Conservation (phyloP, 1,140 invertebrate species). For the Vanessa tameamea region DNA sequence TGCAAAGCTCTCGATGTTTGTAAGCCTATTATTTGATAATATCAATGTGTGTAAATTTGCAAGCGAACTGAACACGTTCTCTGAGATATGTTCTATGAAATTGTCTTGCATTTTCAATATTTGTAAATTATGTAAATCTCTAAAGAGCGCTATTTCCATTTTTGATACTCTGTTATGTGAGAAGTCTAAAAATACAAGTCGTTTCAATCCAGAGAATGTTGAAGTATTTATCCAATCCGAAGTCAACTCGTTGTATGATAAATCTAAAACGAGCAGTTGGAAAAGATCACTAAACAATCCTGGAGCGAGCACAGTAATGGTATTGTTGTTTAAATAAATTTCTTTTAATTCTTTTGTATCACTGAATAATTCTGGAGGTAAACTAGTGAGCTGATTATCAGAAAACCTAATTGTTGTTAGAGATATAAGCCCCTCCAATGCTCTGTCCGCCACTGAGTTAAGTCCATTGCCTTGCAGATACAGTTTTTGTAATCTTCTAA, state of each 20-base stretch:
- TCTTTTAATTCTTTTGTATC: constrained; percentile 90
- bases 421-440: constrained; percentile 89
- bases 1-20: constrained; percentile 87
- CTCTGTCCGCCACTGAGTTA: constrained; percentile 89
- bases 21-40: constrained; percentile 92
- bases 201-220: constrained; percentile 90
- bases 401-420: constrained; percentile 89
- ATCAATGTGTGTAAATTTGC: constrained; percentile 92
- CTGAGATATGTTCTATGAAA: constrained; percentile 88
- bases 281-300: constrained; percentile 91
- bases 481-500: constrained; percentile 84
- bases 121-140: constrained; percentile 90
- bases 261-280: constrained; percentile 90
- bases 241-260: constrained; percentile 92
- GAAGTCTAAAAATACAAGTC: constrained; percentile 90
- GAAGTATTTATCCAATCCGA: constrained; percentile 93
- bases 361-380: constrained; percentile 91
- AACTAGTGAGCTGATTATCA: constrained; percentile 89
- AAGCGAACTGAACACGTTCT: constrained; percentile 90
- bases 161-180: constrained; percentile 90
- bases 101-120: constrained; percentile 92
- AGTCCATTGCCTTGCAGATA: constrained; percentile 87
- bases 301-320: constrained; percentile 91
- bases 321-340: constrained; percentile 92
- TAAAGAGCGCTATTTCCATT: constrained; percentile 89